Conservation (phyloP, 2,797 vertebrate genomes). For the Periophthalmus magnuspinnatus region DNA sequence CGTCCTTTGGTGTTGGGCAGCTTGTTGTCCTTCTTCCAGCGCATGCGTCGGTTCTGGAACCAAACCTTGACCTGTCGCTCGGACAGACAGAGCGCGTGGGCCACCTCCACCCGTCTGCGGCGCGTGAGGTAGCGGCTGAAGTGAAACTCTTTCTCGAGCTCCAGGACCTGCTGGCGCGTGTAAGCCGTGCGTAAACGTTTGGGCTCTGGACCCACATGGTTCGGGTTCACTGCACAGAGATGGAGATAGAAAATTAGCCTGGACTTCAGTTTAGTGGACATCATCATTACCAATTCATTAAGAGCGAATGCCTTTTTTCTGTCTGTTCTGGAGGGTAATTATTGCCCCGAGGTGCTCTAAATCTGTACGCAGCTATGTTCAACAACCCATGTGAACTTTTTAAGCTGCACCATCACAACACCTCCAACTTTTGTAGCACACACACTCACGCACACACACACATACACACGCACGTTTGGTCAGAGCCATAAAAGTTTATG, state of each 20-base stretch:
- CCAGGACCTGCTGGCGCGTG: constrained; percentile 94
- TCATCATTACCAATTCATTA: constrained; percentile 10
- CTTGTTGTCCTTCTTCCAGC: constrained; percentile 98
- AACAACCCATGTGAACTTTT: constrained; percentile 29
- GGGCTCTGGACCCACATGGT: constrained; percentile 87
- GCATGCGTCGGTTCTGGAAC: constrained; percentile 98
- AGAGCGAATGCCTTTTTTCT: not conserved
- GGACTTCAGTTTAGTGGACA: not conserved
- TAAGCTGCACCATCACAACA: constrained; percentile 13
- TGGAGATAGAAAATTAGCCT: not conserved
- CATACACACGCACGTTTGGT: constrained; percentile 18
- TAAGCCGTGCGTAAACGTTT: constrained; percentile 96
- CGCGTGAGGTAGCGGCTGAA: constrained; percentile 95
- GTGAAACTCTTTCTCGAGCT: constrained; percentile 97
- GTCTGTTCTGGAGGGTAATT: no score
- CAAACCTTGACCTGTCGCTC: constrained; percentile 98
- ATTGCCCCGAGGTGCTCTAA: not conserved
- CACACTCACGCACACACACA: constrained; percentile 15
- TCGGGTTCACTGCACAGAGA: constrained; percentile 83
- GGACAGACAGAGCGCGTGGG: constrained; percentile 87
- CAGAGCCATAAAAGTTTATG: constrained; percentile 89
- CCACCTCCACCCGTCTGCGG: constrained; percentile 92
- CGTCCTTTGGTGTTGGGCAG: constrained; percentile 84
- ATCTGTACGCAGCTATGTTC: constrained; percentile 9
- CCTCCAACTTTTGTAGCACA: not conserved